Percentiles rank a stretch among this genome's conserved stretches.
phyloP scores from a whole-genome alignment of 1,140 invertebrate species.

The Bactericera cockerelli region DNA sequence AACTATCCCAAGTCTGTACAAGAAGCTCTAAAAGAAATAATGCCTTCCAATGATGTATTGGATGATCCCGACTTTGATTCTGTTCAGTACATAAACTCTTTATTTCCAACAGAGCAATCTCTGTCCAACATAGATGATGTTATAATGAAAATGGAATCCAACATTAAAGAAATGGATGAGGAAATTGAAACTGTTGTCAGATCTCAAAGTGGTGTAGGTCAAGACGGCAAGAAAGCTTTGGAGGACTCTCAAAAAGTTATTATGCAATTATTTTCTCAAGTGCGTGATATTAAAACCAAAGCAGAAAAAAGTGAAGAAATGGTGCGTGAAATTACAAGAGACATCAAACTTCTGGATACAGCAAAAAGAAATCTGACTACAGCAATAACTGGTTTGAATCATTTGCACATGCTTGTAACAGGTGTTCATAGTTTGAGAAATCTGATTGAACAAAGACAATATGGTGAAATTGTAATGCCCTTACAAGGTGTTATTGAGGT shows the following conservation, averaged over 20 bases:
- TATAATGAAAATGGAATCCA: constrained; percentile 71
- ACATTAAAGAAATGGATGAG: constrained; percentile 65
- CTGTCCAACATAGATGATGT: constrained; percentile 88
- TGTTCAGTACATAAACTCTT: constrained; percentile 88
- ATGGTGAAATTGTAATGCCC: constrained; percentile 86
- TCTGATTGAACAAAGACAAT: constrained; percentile 59
- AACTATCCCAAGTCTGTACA: neutral
- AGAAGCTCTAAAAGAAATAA: constrained; percentile 31
- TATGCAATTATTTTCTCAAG: constrained; percentile 73
- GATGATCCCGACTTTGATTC: constrained; percentile 86
- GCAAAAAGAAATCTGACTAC: constrained; percentile 95
- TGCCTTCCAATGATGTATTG: constrained; percentile 79
- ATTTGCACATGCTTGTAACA: constrained; percentile 93
- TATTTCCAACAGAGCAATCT: constrained; percentile 97
- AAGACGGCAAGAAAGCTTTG: constrained; percentile 66
- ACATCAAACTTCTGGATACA: constrained; percentile 96
- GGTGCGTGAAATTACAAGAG: constrained; percentile 93
- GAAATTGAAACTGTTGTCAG: constrained; percentile 77
- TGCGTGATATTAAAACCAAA: constrained; percentile 82
- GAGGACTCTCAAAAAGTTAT: constrained; percentile 82
- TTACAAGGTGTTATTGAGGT: constrained; percentile 96
- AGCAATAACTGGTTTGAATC: constrained; percentile 94
- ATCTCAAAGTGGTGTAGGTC: constrained; percentile 64
- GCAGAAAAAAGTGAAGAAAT: constrained; percentile 93
- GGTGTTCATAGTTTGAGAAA: constrained; percentile 73